Evolutionary conservation across 2,888 invertebrate species (phyloP).

Genomic region (Cordilura impudica): DNA sequence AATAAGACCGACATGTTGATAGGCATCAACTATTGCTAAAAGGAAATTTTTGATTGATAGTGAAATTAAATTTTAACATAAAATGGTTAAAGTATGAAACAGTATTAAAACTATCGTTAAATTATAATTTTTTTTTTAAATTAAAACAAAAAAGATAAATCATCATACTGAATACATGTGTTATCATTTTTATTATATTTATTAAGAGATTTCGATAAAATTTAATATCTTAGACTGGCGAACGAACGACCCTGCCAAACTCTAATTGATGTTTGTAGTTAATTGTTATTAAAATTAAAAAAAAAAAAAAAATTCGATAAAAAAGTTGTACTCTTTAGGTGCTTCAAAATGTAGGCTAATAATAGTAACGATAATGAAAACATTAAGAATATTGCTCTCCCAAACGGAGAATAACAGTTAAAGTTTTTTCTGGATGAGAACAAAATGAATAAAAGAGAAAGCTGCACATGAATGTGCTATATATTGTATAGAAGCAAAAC

Average conservation of each 20-base stretch:
- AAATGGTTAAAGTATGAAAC: constrained; percentile 57
- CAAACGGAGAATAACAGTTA: constrained; percentile 33
- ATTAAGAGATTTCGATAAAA: constrained; percentile 45
- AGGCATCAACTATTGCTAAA: constrained; percentile 34
- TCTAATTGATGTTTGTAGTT: constrained; percentile 32
- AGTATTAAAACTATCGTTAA: not conserved
- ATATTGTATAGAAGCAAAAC: not conserved
- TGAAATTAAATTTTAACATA: constrained; percentile 37
- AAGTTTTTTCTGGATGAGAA: constrained; percentile 6
- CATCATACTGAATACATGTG: not conserved
- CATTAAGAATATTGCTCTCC: not conserved
- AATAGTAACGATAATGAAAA: not conserved
- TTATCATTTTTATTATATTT: constrained; percentile 36
- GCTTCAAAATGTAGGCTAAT: not conserved
- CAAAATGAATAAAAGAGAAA: not conserved
- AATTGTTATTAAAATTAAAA: constrained; percentile 19
- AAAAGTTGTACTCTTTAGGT: constrained; percentile 1
- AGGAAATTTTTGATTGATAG: constrained; percentile 36
- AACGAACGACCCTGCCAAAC: constrained; percentile 36
- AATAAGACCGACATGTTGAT: constrained; percentile 44
- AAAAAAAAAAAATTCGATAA: not conserved
- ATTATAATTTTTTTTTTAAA: not conserved
- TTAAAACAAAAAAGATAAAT: not conserved
- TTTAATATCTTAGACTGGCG: constrained; percentile 23
- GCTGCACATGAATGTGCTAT: not conserved